These are phyloP conservation scores for Gymnosoma rotundatum DNA, from an alignment of 2,888 invertebrate species.

Conservation along the genomic window DNA sequence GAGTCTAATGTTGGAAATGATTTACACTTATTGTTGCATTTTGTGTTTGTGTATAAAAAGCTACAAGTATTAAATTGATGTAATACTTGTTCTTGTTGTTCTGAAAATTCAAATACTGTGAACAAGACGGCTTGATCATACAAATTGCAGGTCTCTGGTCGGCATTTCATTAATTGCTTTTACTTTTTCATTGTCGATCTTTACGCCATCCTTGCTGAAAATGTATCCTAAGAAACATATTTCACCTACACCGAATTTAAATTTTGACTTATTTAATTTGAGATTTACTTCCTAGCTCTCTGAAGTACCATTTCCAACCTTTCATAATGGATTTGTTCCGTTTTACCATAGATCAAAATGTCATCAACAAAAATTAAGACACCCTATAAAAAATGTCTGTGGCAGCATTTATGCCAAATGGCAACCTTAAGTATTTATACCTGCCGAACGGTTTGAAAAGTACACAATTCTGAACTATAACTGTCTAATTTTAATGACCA, in stretches of 20 bases:
- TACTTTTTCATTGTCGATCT: too few species aligned
- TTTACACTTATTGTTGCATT: too few species aligned
- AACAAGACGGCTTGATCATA: too few species aligned
- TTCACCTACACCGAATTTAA: not conserved
- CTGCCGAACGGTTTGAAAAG: constrained; percentile 53
- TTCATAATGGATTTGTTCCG: too few species aligned
- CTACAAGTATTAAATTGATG: too few species aligned
- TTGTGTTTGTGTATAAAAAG: too few species aligned
- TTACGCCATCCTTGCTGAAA: not conserved
- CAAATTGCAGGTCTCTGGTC: too few species aligned
- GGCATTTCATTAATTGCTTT: too few species aligned
- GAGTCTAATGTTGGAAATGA: too few species aligned
- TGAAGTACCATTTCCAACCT: not conserved
- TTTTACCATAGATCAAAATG: too few species aligned
- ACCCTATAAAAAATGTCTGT: constrained; percentile 44
- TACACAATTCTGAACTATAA: constrained; percentile 29
- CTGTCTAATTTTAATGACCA: not conserved
- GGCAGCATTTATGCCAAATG: constrained; percentile 43
- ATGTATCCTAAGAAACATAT: constrained; percentile 2
- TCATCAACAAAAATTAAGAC: not conserved
- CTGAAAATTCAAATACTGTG: too few species aligned
- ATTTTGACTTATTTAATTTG: not conserved
- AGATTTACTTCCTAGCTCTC: not conserved
- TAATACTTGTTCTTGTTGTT: too few species aligned
- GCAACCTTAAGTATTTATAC: constrained; percentile 40